A percentile compares a stretch with the other conserved stretches of the same genome.
phyloP scores from a whole-genome alignment of 1,140 invertebrate genomes.

The Cyclargus thomasi region DNA sequence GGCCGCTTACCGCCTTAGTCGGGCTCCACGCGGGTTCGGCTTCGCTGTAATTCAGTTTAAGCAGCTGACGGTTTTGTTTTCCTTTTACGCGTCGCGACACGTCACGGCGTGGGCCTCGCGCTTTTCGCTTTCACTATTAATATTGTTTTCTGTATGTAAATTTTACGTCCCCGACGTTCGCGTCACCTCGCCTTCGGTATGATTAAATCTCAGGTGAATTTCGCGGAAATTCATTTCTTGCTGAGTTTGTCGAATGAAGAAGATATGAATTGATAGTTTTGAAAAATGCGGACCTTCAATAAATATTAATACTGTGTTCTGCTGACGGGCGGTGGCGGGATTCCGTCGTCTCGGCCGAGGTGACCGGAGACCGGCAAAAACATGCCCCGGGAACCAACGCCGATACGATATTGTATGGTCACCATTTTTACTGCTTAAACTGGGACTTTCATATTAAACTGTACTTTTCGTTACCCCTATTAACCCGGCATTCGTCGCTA shows the following conservation, averaged over 20 bases:
- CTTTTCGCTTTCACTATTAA: background rate
- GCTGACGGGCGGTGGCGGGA: background rate
- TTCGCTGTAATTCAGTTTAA: slow-evolving; percentile 37
- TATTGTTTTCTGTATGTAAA: background rate
- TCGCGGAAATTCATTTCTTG: background rate
- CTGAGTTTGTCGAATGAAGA: background rate
- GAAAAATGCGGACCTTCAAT: background rate
- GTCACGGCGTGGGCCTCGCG: background rate
- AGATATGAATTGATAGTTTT: background rate
- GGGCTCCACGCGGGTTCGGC: slow-evolving; percentile 26
- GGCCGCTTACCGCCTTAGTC: slow-evolving; percentile 20
- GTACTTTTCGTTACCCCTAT: no score
- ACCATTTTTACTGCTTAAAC: background rate
- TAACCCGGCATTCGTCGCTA: no score
- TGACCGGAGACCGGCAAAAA: background rate
- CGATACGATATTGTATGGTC: background rate
- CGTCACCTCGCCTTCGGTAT: background rate
- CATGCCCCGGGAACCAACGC: background rate
- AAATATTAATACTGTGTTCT: background rate
- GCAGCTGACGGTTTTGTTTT: slow-evolving; percentile 24
- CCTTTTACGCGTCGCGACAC: slow-evolving; percentile 11
- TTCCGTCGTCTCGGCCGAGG: background rate
- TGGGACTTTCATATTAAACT: no score
- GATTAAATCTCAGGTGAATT: background rate
- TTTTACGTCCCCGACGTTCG: background rate